Conservation (phyloP, 2,888 invertebrate species). For the Leptogaster cylindrica region DNA sequence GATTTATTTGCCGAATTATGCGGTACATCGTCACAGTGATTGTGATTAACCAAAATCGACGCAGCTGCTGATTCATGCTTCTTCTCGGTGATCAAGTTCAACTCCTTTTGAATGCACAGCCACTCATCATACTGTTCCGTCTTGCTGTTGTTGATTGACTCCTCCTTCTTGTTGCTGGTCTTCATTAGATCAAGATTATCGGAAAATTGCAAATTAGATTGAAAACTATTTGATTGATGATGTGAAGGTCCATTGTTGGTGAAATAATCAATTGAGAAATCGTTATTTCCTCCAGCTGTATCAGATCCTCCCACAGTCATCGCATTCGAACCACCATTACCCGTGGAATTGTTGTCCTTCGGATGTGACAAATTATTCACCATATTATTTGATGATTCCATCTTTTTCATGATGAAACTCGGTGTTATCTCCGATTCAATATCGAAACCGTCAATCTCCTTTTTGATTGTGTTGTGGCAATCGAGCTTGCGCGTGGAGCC, state of each 20-base stretch:
- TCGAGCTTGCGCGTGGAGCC: constrained; percentile 2
- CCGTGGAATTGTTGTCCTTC: not conserved
- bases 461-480: constrained; percentile 51
- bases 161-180: constrained; percentile 37
- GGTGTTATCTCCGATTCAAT: constrained; percentile 62
- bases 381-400: constrained; percentile 24
- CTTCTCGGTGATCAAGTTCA: constrained; percentile 62
- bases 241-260: constrained; percentile 26
- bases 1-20: constrained; percentile 51
- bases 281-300: constrained; percentile 18
- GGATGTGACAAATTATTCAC: not conserved
- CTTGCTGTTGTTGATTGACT: constrained; percentile 46
- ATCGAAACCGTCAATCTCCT: constrained; percentile 59
- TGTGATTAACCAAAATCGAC: constrained; percentile 34
- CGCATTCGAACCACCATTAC: not conserved
- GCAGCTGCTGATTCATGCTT: constrained; percentile 42
- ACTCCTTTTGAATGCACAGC: constrained; percentile 72
- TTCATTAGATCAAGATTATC: constrained; percentile 27
- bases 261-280: constrained; percentile 47
- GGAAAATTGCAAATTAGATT: constrained; percentile 19
- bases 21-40: constrained; percentile 41
- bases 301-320: not conserved
- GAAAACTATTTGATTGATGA: constrained; percentile 15
- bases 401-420: constrained; percentile 61
- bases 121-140: constrained; percentile 69